These are phyloP conservation scores for Sinhomidia bicolor DNA, from an alignment of 2,888 invertebrate species.

Conservation along the genomic window DNA sequence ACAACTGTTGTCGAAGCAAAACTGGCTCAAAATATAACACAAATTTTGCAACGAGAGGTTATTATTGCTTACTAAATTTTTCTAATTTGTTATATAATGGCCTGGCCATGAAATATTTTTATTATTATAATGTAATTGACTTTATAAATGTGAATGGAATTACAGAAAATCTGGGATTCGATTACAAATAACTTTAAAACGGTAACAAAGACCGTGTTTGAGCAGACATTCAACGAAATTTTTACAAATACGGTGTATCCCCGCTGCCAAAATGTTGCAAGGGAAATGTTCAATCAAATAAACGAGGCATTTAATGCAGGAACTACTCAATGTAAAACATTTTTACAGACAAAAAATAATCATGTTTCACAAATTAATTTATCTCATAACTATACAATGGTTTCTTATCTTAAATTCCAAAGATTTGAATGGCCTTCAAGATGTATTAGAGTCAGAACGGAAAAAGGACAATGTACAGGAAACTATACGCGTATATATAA, in stretches of 20 bases:
- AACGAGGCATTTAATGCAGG: conserved; percentile 94
- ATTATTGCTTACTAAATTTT: conserved; percentile 74
- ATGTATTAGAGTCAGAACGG: conserved; percentile 69
- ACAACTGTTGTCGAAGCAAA: conserved; percentile 88
- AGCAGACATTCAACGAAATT: conserved; percentile 85
- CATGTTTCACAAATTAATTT: no score
- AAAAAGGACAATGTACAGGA: conserved; percentile 76
- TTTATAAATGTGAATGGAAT: not conserved
- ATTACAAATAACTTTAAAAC: conserved; percentile 64
- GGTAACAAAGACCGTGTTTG: conserved; percentile 68
- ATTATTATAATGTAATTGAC: not conserved
- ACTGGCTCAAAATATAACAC: conserved; percentile 90
- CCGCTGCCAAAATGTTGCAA: conserved; percentile 92
- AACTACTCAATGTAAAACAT: conserved; percentile 92
- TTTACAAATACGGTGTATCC: conserved; percentile 90
- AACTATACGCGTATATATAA: conserved; percentile 69
- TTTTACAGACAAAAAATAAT: no score
- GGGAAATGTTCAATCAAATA: conserved; percentile 93
- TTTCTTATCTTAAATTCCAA: conserved; percentile 1
- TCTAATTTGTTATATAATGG: not conserved
- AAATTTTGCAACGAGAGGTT: conserved; percentile 91
- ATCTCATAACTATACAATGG: no score
- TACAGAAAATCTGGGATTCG: conserved; percentile 64
- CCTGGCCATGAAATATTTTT: not conserved
- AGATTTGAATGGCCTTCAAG: conserved; percentile 77